These are phyloP conservation scores for Xylophagus ater DNA, from an alignment of 2,888 invertebrate species.

Conservation along the genomic window DNA sequence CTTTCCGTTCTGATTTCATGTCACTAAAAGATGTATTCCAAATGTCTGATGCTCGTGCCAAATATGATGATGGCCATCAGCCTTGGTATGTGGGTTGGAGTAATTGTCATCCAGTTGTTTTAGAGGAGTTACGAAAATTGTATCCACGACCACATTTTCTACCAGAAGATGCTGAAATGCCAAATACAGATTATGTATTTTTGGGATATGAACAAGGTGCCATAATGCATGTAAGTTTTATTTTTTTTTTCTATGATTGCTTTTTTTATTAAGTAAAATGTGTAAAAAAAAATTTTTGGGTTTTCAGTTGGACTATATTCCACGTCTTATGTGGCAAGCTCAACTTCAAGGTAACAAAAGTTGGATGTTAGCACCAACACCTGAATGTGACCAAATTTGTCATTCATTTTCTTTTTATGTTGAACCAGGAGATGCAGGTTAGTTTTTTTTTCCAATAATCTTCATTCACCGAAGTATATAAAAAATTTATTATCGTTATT, in stretches of 20 bases:
- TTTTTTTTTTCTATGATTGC: constrained; percentile 6
- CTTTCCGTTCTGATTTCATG: constrained; percentile 72
- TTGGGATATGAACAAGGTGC: constrained; percentile 86
- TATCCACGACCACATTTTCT: constrained; percentile 77
- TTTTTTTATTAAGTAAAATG: constrained; percentile 8
- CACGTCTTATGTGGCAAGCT: constrained; percentile 88
- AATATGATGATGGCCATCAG: constrained; percentile 44
- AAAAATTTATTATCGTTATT: constrained; percentile 28
- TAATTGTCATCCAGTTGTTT: constrained; percentile 75
- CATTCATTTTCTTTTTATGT: constrained; percentile 63
- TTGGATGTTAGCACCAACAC: constrained; percentile 74
- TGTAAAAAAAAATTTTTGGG: constrained; percentile 1
- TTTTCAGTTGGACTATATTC: constrained; percentile 77
- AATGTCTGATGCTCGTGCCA: constrained; percentile 56
- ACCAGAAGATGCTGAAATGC: constrained; percentile 79
- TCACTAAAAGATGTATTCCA: constrained; percentile 64
- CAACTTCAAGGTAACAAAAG: constrained; percentile 76
- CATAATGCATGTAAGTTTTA: constrained; percentile 68
- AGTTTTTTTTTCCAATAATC: constrained; percentile 24
- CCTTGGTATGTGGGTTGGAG: constrained; percentile 92
- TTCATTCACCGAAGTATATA: background rate
- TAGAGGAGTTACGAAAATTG: constrained; percentile 58
- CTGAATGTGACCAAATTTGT: constrained; percentile 75
- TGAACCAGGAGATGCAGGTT: constrained; percentile 76
- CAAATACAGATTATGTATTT: constrained; percentile 81